Evolutionary conservation across 1,140 invertebrate genomes (phyloP).

Genomic region (Trachymyrmex septentrionalis): DNA sequence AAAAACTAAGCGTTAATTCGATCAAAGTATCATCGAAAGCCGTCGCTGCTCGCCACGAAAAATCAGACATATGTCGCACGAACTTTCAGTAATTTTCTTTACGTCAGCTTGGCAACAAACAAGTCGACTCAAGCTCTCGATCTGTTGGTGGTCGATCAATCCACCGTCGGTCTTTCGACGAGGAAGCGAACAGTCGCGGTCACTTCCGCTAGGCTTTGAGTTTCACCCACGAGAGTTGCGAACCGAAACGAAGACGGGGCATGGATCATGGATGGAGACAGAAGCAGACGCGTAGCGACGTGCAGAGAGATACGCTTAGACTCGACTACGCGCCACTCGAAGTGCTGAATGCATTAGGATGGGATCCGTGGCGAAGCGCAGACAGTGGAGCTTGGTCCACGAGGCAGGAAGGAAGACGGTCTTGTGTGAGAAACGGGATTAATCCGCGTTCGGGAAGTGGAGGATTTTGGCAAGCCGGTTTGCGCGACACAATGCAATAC

Average conservation of each 20-base stretch:
- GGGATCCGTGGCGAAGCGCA: slow-evolving; percentile 15
- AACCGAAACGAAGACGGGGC: not conserved
- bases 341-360: slow-evolving; percentile 29
- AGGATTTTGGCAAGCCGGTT: slow-evolving; percentile 42
- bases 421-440: slow-evolving; percentile 45
- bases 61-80: not conserved
- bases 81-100: slow-evolving; percentile 31
- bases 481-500: slow-evolving; percentile 9
- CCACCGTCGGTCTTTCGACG: slow-evolving; percentile 39
- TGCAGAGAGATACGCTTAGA: not conserved
- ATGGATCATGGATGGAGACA: not conserved
- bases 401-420: slow-evolving; percentile 34
- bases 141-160: slow-evolving; percentile 23
- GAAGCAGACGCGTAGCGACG: not conserved
- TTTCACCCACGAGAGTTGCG: slow-evolving; percentile 49
- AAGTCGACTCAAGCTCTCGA: not conserved
- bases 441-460: slow-evolving; percentile 29
- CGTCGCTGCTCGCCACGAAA: not conserved
- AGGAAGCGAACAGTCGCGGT: slow-evolving; percentile 63
- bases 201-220: slow-evolving; percentile 64
- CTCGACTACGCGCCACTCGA: not conserved
- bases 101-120: slow-evolving; percentile 10
- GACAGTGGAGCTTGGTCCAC: not conserved
- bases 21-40: not conserved
- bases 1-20: not conserved